Conservation (phyloP, 2,797 vertebrate species). For the Columba guinea region DNA sequence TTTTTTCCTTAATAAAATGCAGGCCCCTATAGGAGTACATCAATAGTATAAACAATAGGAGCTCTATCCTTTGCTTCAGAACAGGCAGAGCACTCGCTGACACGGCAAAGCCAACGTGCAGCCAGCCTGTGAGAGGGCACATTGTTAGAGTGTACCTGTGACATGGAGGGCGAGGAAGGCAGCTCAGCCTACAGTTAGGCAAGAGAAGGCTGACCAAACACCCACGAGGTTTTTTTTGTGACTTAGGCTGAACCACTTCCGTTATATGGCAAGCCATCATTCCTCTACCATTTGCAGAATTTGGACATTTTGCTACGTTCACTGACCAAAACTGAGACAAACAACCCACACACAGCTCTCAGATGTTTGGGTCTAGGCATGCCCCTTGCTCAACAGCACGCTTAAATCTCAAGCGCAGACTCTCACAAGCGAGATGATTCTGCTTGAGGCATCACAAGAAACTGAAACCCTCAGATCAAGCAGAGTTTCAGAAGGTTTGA, state of each 20-base stretch:
- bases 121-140: not conserved
- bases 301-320: not conserved
- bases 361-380: not conserved
- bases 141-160: not conserved
- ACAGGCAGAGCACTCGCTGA: not conserved
- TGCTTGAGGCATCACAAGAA: not conserved
- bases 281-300: not conserved
- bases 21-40: not conserved
- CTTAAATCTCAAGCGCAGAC: not conserved
- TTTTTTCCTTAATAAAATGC: not conserved
- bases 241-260: not conserved
- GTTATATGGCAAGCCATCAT: not conserved
- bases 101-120: not conserved
- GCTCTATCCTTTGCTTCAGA: not conserved
- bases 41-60: not conserved
- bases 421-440: not conserved
- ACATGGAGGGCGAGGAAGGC: not conserved
- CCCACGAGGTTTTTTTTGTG: not conserved
- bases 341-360: not conserved
- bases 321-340: not conserved
- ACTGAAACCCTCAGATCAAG: not conserved
- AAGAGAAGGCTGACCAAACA: not conserved
- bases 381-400: not conserved
- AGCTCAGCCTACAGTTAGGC: not conserved
- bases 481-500: not conserved